Percentiles rank a stretch among this genome's conserved stretches.
Evolutionary conservation across 2,888 invertebrate genomes (phyloP).

Genomic region (Drosophila putrida): DNA sequence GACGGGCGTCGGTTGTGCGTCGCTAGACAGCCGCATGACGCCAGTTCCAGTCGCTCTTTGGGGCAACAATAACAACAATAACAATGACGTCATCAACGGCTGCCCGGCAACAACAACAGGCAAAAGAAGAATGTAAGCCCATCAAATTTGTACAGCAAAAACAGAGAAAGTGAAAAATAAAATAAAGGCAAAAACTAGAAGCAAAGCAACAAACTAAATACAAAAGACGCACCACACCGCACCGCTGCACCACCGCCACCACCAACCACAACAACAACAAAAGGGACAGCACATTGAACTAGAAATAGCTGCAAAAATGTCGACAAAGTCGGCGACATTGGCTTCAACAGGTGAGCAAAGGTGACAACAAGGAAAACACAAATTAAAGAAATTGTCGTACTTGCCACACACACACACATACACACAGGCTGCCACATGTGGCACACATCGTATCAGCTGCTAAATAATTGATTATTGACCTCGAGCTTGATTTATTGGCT

Average conservation of each 20-base stretch:
- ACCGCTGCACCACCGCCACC: background rate
- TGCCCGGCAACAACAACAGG: constrained; percentile 41
- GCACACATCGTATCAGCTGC: constrained; percentile 27
- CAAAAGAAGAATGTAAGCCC: background rate
- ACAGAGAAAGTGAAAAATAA: constrained; percentile 16
- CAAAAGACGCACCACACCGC: constrained; percentile 5
- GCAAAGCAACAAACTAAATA: constrained; percentile 27
- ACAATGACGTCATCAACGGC: constrained; percentile 43
- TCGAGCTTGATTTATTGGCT: constrained; percentile 71
- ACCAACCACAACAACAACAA: constrained; percentile 3
- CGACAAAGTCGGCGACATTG: constrained; percentile 51
- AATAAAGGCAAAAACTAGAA: constrained; percentile 21
- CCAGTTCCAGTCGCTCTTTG: constrained; percentile 39
- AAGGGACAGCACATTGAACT: constrained; percentile 20
- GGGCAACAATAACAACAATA: constrained; percentile 36
- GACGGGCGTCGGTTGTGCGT: constrained; percentile 35
- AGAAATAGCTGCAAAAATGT: constrained; percentile 42
- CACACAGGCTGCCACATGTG: background rate
- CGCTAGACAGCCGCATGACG: constrained; percentile 57
- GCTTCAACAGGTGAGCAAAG: constrained; percentile 75
- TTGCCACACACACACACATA: constrained; percentile 1
- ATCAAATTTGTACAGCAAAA: constrained; percentile 7
- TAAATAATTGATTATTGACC: constrained; percentile 73
- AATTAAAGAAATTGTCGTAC: constrained; percentile 4
- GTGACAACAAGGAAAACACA: constrained; percentile 15